Evolutionary conservation across 2,113 vertebrate genomes (phyloP), one percentile per base, ranked within the genome.

Genomic region (Condylura cristata): DNA sequence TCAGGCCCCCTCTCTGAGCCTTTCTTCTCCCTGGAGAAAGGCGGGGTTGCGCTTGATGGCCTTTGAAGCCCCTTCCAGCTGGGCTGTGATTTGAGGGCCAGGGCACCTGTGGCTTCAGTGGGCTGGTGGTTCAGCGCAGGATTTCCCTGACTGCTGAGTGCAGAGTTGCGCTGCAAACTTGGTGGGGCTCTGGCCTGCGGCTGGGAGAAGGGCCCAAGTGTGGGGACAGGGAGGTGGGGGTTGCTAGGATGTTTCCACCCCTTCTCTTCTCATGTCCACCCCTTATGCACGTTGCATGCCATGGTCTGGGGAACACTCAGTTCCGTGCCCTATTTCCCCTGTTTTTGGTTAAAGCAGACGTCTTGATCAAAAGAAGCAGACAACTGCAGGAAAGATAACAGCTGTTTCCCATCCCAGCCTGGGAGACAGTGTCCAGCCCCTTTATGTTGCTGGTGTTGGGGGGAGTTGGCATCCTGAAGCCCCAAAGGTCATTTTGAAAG

Each of bases 91-190:
- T 86, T 48, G 89, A 60, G 65, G n/a, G 60, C 66, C 3, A 18
- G 70, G 82, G 88, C 84, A 96, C 95, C 96, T 94, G 95, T 78
- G 76, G 95, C 94, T 93, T 80, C 6, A 5, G 30, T 51, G 34
- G 76, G 53, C 71, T 76, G 60, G 56, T 12, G 0, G 51, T 41
- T 11, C 1, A 24, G 37, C 82, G 51, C 3, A 1, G 87, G 79
- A 78, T 89, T 95, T 94, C 80, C 93, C 79, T 95, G 86, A 80
- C 60, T 0, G 34, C 95, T 41, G 74, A 53, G 39, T 44, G 74
- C 74, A 46, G 91, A 32, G 79, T 65, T 20, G n/a, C 53, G 56
- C 61, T 0, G 10, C 0, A 13, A 71, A 80, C 88, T 32, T 20
- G 39, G 22, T 46, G 63, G 85, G 72, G 44, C 66, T 75, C 61